Base-by-base conservation (phyloP, 1,140 invertebrate species). In the Nomia melanderi region DNA sequence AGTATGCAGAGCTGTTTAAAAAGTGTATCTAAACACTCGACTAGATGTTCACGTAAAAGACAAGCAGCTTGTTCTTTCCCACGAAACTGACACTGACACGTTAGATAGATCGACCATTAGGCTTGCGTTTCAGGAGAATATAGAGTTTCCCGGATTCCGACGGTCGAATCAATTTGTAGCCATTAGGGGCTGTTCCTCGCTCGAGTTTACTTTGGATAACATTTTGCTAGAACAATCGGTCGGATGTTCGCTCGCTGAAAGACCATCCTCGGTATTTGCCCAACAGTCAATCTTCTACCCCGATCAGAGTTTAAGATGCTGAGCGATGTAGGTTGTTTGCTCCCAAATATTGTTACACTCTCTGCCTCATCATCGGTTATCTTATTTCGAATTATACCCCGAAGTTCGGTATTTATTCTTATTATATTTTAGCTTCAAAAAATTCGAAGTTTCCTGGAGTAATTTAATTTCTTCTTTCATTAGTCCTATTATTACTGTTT, bases 81-180 rank as follows among this genome's bases (percentile, higher is more conserved):
- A 90, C 86, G 88, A 78, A 79, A 87, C 90, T 87, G 90, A 83
- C 75, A 71, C 87, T 89, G 90, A 91, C 90, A 90, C 86, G 85
- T 87, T 88, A 89, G 90, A 91, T 84, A 88, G 90, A 91, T 91
- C 89, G 88, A 62, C 90, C 90, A 91, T 91, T 91, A 91, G 88
- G 90, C 88, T 90, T 88, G 83, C 87, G 82, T 90, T 90, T 89
- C 87, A 87, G 72, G 84, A 72, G 77, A 87, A 88, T 91, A 92
- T 91, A 86, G 86, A 89, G 83, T 92, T 92, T 90, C 91, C 80
- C 25, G 83, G 78, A 91, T 91, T 91, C 89, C 90, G 88, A 90
- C 87, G 88, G 88, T 90, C 86, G 89, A 91, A 90, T 92, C 91
- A 92, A 92, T 91, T 92, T 92, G 89, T 89, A 87, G 79, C 91